Evolutionary conservation across 2,797 vertebrate genomes (phyloP).

Genomic region (Lepilemur ruficaudatus): DNA sequence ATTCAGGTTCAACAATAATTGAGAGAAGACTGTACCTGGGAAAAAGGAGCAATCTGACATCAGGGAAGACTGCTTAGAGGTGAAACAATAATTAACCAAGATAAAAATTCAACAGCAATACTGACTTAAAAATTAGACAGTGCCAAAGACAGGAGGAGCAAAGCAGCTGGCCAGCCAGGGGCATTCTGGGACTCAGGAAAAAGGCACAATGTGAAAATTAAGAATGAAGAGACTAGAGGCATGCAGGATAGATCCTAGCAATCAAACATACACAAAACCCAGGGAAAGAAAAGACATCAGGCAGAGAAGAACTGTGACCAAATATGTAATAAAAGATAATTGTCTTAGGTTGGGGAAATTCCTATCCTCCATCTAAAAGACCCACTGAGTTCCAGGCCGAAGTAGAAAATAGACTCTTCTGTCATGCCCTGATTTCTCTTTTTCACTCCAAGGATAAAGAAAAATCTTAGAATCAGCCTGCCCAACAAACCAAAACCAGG

Average conservation of each 20-base stretch:
- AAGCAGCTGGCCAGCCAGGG: not conserved
- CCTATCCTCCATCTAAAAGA: not conserved
- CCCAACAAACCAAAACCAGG: not conserved
- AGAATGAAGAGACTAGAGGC: not conserved
- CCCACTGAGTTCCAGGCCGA: not conserved
- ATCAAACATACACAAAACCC: not conserved
- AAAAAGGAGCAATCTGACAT: not conserved
- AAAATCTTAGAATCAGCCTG: not conserved
- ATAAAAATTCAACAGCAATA: fast-evolving
- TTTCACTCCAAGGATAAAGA: not conserved
- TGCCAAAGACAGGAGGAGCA: not conserved
- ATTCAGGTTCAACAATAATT: not conserved
- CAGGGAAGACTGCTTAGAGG: not conserved
- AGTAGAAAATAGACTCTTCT: not conserved
- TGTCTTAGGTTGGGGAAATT: not conserved
- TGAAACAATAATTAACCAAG: not conserved
- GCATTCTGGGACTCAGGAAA: not conserved
- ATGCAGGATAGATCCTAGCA: not conserved
- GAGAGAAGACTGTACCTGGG: not conserved
- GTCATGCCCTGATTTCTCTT: not conserved
- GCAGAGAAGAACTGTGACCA: not conserved
- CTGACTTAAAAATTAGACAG: not conserved
- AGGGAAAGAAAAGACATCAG: not conserved
- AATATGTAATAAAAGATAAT: not conserved
- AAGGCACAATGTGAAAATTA: not conserved